Base-by-base conservation (phyloP, 2,888 invertebrate species). In the Aporophyla nigra region DNA sequence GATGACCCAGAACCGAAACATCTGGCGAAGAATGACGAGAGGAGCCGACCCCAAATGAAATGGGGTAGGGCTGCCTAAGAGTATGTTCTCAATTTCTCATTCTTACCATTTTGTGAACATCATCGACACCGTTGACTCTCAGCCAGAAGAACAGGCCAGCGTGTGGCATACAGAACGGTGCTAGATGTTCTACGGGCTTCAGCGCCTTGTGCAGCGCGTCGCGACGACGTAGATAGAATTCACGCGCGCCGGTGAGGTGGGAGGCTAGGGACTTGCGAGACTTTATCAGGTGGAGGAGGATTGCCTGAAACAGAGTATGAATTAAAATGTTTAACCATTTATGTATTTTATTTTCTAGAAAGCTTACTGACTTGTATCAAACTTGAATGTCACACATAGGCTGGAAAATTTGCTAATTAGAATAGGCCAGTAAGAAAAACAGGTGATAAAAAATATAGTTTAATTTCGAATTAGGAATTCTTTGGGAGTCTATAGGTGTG, bases 91-190 rank as follows among this genome's bases (percentile, higher is more conserved):
- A 67, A n/a, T 33, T 67, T 40, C 14, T 43, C 4, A n/a, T 10
- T 77, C 92, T 97, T 21, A 98, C 97, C 97, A 98, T 97, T 75
- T 97, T 97, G 92, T 97, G 97, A 2, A 98, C 98, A 90, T 98
- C 98, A 3, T 97, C 94, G 0, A 98, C 97, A 0, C 97, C 98
- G 6, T 94, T 95, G 0, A 98, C 97, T 87, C 97, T 97, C 69
- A 98, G 94, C 98, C 98, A 98, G 58, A 98, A 96, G 93, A 98
- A 98, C 97, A 98, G 97, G 0, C 98, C 98, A 4, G 98, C 98
- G 6, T 94, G 92, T 0, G 98, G 98, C 43, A 97, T 91, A 0
- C 93, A 90, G 97, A 98, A 98, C 76, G 97, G 97, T 4, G 97
- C 97, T 5, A 98, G 91, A 67, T 97, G 97, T 6, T 97, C 95